Evolutionary conservation across 1,140 invertebrate species (phyloP).

Genomic region (Melanaphis sacchari): DNA sequence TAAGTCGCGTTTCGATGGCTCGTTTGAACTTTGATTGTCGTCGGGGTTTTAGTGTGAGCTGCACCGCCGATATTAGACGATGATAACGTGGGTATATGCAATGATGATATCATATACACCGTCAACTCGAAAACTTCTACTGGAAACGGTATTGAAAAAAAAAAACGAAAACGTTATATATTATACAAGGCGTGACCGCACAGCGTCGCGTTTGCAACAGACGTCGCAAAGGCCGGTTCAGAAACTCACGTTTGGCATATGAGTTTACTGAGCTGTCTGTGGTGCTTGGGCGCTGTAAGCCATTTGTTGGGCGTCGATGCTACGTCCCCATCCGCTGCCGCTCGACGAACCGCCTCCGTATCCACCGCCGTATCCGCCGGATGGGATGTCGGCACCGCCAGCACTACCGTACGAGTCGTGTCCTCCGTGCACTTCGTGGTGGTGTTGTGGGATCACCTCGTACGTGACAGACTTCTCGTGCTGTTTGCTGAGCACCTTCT

Average conservation of each 20-base stretch:
- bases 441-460: conserved; percentile 82
- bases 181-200: too few species aligned
- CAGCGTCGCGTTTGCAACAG: neutral
- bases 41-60: neutral
- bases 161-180: neutral
- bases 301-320: conserved; percentile 74
- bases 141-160: conserved; percentile 8
- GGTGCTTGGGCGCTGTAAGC: conserved; percentile 78
- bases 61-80: neutral
- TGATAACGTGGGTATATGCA: neutral
- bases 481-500: conserved; percentile 73
- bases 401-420: conserved; percentile 65
- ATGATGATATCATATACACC: neutral
- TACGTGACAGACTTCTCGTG: conserved; percentile 83
- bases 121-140: neutral
- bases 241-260: conserved; percentile 5
- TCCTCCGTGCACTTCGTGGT: conserved; percentile 70
- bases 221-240: neutral
- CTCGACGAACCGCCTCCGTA: conserved; percentile 60
- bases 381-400: conserved; percentile 58
- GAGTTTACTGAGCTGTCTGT: neutral
- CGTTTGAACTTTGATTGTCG: conserved; percentile 41
- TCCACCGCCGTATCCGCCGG: conserved; percentile 58
- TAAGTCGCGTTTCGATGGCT: conserved; percentile 23
- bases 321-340: conserved; percentile 72